These are phyloP conservation scores for Phyllotis vaccarum DNA, from an alignment of 2,797 vertebrate species.

Conservation along the genomic window DNA sequence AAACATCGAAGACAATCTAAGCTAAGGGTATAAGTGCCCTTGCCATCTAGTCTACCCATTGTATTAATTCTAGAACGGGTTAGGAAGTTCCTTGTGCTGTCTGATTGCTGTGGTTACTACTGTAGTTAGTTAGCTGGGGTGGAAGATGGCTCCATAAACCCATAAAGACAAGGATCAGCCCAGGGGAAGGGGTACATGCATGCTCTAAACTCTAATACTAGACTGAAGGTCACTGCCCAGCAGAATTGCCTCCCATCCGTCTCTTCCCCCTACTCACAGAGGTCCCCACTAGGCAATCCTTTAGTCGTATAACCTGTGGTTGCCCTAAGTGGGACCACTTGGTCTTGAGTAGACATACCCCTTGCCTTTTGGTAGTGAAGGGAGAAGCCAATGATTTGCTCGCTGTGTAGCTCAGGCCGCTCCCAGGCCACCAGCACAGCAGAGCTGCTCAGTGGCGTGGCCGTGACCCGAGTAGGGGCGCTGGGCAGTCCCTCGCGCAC, in stretches of 20 bases:
- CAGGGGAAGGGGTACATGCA: not conserved
- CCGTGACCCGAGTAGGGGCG: constrained; percentile 92
- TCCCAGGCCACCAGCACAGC: constrained; percentile 95
- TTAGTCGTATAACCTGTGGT: not conserved
- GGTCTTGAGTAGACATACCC: constrained; percentile 86
- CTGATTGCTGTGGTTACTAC: not conserved
- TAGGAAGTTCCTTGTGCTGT: not conserved
- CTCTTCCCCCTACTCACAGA: not conserved
- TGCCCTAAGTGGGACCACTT: not conserved
- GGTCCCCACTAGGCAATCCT: not conserved
- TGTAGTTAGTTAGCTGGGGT: not conserved
- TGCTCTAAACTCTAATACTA: not conserved
- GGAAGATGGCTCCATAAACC: not conserved
- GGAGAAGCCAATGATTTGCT: constrained; percentile 98
- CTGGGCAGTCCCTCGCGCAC: constrained; percentile 97
- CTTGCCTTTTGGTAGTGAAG: constrained; percentile 95
- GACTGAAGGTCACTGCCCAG: not conserved
- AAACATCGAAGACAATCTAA: not conserved
- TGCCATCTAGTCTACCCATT: not conserved
- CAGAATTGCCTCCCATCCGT: not conserved
- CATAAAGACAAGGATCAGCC: not conserved
- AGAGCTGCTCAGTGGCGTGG: constrained; percentile 93
- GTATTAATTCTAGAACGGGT: not conserved
- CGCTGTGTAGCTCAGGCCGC: constrained; percentile 94
- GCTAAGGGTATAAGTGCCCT: not conserved